Percentiles rank a stretch among this genome's conserved stretches.
Evolutionary conservation across 2,888 invertebrate species (phyloP).

Genomic region (Cabera pusaria): DNA sequence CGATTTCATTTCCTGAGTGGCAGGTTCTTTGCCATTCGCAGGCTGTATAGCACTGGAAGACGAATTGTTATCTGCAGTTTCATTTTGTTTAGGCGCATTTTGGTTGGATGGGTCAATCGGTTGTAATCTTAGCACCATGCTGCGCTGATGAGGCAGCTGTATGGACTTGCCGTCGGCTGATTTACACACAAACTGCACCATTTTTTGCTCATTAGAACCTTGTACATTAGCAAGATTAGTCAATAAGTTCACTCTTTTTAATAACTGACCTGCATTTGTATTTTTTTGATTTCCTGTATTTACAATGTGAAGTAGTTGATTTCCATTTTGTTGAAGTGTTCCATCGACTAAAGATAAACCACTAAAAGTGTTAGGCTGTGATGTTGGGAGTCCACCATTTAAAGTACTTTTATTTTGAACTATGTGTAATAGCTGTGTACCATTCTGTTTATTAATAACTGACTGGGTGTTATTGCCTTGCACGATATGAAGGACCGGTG

Average conservation of each 20-base stretch:
- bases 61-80: conserved; percentile 54
- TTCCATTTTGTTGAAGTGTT: conserved; percentile 70
- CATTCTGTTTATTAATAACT: conserved; percentile 62
- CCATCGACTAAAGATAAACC: conserved; percentile 72
- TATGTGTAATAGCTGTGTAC: conserved; percentile 72
- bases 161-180: conserved; percentile 84
- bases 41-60: conserved; percentile 40
- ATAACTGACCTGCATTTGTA: conserved; percentile 59
- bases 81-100: conserved; percentile 42
- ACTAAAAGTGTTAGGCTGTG: conserved; percentile 60
- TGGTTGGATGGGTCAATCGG: conserved; percentile 63
- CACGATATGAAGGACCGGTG: conserved; percentile 75
- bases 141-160: conserved; percentile 79
- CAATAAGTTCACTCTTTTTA: conserved; percentile 76
- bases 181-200: conserved; percentile 86
- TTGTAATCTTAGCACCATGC: conserved; percentile 76
- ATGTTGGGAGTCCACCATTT: conserved; percentile 50
- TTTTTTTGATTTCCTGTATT: conserved; percentile 71
- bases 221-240: conserved; percentile 75
- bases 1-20: conserved; percentile 73
- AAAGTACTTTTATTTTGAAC: conserved; percentile 71
- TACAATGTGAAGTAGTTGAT: conserved; percentile 77
- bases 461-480: conserved; percentile 73
- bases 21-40: conserved; percentile 45
- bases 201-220: conserved; percentile 77